Percentiles rank a stretch among this genome's conserved stretches.
Conservation (phyloP, 2,797 vertebrate species). For the Linurgus olivaceus region DNA sequence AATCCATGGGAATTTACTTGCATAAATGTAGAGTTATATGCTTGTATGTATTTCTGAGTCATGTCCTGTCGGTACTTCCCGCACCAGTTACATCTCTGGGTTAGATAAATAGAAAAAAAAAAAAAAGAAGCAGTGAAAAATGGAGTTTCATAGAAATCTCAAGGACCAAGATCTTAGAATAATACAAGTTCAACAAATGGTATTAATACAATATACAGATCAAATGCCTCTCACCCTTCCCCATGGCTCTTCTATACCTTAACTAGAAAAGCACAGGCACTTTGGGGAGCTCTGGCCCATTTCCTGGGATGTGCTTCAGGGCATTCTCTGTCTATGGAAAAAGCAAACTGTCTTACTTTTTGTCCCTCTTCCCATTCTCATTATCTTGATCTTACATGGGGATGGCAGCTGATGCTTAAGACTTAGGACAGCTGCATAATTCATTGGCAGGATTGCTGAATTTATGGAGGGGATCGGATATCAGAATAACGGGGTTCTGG, state of each 20-base stretch:
- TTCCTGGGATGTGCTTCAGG: neutral
- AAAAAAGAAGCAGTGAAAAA: neutral
- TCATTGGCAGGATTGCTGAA: neutral
- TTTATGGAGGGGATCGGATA: neutral
- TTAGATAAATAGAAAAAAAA: neutral
- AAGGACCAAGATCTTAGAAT: neutral
- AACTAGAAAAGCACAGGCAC: neutral
- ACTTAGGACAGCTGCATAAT: slow-evolving; percentile 31
- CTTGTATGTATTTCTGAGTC: slow-evolving; percentile 40
- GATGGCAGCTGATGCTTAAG: slow-evolving; percentile 24
- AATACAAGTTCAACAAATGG: neutral
- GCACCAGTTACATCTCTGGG: neutral
- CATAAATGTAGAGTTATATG: neutral
- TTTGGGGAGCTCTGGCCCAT: neutral
- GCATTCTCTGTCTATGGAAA: neutral
- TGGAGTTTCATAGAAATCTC: neutral
- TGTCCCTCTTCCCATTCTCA: neutral
- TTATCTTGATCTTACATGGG: neutral
- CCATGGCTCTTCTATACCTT: neutral
- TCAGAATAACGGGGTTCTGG: neutral
- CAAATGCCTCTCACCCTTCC: neutral
- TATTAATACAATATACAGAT: neutral
- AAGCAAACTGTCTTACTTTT: neutral
- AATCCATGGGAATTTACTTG: neutral
- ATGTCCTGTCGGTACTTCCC: neutral